Percentiles rank a stretch among this genome's conserved stretches.
Conservation (phyloP, 2,113 vertebrate genomes). For the Leptobrachium ailaonicum region DNA sequence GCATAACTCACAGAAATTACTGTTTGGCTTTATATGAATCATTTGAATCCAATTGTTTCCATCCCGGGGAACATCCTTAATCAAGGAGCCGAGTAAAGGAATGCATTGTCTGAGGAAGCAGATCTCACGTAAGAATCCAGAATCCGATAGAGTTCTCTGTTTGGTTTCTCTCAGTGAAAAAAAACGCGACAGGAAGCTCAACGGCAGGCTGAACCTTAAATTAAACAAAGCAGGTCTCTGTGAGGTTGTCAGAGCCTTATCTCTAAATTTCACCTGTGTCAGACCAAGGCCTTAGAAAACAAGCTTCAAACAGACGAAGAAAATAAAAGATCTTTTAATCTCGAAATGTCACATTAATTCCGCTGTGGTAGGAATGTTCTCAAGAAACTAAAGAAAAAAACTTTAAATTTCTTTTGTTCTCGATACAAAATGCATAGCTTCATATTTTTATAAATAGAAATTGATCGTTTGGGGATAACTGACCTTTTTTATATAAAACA, state of each 20-base stretch:
- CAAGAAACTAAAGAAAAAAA: not conserved
- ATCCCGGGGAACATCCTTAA: slow-evolving; percentile 13
- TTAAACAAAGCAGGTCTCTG: slow-evolving; percentile 17
- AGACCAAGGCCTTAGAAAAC: slow-evolving; percentile 13
- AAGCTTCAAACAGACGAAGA: slow-evolving; percentile 10
- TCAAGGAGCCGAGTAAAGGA: not conserved
- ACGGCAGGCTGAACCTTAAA: not conserved
- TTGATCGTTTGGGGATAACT: too few species aligned
- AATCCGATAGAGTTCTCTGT: not conserved
- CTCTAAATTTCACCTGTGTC: slow-evolving; percentile 31
- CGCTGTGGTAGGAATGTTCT: not conserved
- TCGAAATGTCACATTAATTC: slow-evolving; percentile 8
- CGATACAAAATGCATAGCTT: too few species aligned
- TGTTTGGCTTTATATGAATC: slow-evolving; percentile 31
- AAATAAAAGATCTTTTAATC: slow-evolving; percentile 17
- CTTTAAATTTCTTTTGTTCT: not conserved
- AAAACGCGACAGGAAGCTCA: slow-evolving; percentile 27
- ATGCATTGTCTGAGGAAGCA: slow-evolving; percentile 33
- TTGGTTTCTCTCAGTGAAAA: slow-evolving; percentile 5
- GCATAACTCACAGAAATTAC: slow-evolving; percentile 26
- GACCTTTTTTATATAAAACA: too few species aligned
- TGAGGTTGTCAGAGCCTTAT: slow-evolving; percentile 32
- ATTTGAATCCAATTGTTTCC: slow-evolving; percentile 31
- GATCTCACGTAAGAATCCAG: slow-evolving; percentile 5
- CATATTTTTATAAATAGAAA: too few species aligned